Evolutionary conservation across 2,113 vertebrate species (phyloP).

Genomic region (Acrocephalus arundinaceus): DNA sequence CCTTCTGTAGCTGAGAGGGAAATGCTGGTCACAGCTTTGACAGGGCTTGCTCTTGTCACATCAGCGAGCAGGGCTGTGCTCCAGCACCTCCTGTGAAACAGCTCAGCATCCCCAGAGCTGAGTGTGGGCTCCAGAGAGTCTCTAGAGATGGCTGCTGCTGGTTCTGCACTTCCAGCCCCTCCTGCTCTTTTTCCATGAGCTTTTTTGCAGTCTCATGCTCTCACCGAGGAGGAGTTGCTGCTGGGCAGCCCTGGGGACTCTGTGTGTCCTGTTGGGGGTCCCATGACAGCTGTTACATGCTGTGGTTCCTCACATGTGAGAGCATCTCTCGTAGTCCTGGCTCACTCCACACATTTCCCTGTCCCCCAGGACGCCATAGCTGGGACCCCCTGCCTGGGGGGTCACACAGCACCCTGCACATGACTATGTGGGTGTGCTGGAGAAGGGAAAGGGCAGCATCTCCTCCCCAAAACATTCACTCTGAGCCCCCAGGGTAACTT

Average conservation of each 20-base stretch:
- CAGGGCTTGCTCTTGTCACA: background rate
- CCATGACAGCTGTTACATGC: accelerated
- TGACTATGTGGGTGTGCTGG: accelerated
- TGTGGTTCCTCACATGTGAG: background rate
- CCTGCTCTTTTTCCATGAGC: background rate
- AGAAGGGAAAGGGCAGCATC: background rate
- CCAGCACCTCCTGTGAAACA: background rate
- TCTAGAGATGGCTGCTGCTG: background rate
- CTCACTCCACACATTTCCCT: background rate
- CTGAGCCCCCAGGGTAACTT: background rate
- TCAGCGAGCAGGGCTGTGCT: background rate
- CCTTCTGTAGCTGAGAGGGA: background rate
- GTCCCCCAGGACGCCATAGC: background rate
- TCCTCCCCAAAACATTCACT: background rate
- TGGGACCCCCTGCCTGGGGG: background rate
- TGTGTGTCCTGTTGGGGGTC: accelerated
- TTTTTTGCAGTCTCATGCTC: background rate
- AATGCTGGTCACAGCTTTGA: background rate
- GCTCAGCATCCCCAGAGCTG: background rate
- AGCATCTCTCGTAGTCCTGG: background rate
- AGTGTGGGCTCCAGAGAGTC: background rate
- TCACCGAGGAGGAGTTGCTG: background rate
- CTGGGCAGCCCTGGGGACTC: background rate
- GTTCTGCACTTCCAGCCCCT: background rate
- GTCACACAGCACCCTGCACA: background rate